Evolutionary conservation across 2,113 vertebrate genomes (phyloP).

Genomic region (Aspidoscelis tigris): DNA sequence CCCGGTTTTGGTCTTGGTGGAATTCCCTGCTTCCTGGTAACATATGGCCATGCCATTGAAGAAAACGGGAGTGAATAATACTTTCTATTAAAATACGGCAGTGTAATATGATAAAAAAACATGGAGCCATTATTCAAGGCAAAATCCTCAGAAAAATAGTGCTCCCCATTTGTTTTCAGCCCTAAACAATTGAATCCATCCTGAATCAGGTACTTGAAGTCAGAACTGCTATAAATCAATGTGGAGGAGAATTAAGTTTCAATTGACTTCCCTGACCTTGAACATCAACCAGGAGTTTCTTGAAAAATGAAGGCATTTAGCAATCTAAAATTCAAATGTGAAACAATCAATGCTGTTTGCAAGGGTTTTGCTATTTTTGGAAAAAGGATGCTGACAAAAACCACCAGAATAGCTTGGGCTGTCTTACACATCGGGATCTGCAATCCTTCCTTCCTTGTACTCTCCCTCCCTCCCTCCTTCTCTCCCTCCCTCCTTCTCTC

Average conservation of each 20-base stretch:
- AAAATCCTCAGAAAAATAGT: constrained; percentile 68
- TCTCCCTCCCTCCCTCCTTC: too few relatives aligned
- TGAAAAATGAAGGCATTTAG: constrained; percentile 63
- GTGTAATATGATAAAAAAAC: constrained; percentile 46
- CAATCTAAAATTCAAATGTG: constrained; percentile 61
- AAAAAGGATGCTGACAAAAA: not conserved
- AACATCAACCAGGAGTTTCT: constrained; percentile 60
- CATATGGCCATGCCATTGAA: not conserved
- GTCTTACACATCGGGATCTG: not conserved
- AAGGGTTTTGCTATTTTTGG: not conserved
- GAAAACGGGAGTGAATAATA: constrained; percentile 41
- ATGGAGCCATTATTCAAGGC: constrained; percentile 67
- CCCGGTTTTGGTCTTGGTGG: not conserved
- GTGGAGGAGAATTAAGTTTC: constrained; percentile 78
- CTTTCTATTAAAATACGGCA: constrained; percentile 60
- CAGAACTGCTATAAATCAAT: constrained; percentile 79
- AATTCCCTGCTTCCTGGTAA: not conserved
- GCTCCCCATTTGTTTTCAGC: constrained; percentile 63
- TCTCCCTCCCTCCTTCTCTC: too few relatives aligned
- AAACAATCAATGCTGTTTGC: not conserved
- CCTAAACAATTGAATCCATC: constrained; percentile 67
- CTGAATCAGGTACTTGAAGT: constrained; percentile 73
- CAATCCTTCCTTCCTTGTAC: too few relatives aligned
- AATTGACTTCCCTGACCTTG: constrained; percentile 77
- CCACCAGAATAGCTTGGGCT: not conserved